Evolutionary conservation across 2,888 invertebrate genomes (phyloP).

Genomic region (Netelia inedita): DNA sequence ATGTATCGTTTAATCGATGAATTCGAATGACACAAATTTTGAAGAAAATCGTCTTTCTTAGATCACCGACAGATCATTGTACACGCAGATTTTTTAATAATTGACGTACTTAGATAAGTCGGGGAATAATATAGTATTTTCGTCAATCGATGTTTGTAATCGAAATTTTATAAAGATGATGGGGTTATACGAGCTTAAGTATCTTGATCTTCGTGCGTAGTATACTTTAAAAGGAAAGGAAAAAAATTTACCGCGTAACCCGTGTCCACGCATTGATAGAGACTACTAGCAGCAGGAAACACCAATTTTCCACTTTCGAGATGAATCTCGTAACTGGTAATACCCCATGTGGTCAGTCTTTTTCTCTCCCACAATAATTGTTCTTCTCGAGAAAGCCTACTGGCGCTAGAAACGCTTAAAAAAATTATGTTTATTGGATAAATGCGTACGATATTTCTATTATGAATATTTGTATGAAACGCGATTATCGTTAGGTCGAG

Average conservation of each 20-base stretch:
- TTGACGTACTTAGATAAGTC: too few relatives aligned
- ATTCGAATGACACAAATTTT: too few relatives aligned
- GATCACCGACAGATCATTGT: too few relatives aligned
- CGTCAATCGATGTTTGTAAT: too few relatives aligned
- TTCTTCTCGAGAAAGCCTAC: slow-evolving; percentile 93
- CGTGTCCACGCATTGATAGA: slow-evolving; percentile 94
- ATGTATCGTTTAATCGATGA: too few relatives aligned
- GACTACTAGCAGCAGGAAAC: slow-evolving; percentile 95
- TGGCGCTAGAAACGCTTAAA: slow-evolving; percentile 85
- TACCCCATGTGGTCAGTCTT: slow-evolving; percentile 96
- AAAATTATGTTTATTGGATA: slow-evolving; percentile 54
- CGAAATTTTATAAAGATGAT: too few relatives aligned
- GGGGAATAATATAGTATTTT: too few relatives aligned
- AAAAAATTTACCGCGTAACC: slow-evolving; percentile 88
- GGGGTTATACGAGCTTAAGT: not conserved
- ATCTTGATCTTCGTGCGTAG: not conserved
- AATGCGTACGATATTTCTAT: not conserved
- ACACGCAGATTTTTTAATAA: too few relatives aligned
- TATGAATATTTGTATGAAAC: not conserved
- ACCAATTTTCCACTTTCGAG: slow-evolving; percentile 93
- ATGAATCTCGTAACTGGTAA: slow-evolving; percentile 96
- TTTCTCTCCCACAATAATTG: slow-evolving; percentile 96
- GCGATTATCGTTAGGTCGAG: not conserved
- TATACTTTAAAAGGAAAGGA: not conserved
- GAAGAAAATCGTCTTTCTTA: too few relatives aligned